Evolutionary conservation across 2,888 invertebrate genomes (phyloP), one percentile per base, ranked within the genome.

Genomic region (Pecten maximus): DNA sequence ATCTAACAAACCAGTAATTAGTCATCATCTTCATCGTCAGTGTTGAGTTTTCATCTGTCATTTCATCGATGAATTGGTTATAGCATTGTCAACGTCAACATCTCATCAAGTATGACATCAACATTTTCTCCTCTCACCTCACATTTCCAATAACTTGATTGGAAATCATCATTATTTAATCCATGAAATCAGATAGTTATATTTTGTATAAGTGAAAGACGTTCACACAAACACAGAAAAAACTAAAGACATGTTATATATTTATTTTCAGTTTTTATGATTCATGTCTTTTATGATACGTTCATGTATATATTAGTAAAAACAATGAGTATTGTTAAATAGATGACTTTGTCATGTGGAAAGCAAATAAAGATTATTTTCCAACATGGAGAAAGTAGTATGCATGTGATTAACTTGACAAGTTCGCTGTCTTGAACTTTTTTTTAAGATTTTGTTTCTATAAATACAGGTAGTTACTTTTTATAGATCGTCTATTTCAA

Each of bases 241-340:
- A 74, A 74, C 74, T 35, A 74, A 35, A 74, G 74, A 74, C 4
- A 15, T 74, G 74, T 74, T 23, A 28, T 74, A 35, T 74, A 74
- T 74, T 35, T 74, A 74, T 74, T 74, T 74, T 74, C 15, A 74
- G 74, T 74, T 74, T 48, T 74, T 74, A 74, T 28, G 74, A 35
- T 74, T 12, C 10, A 74, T 74, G 74, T 74, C 74, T 28, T 74
- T 74, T 74, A 74, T 35, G 74, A 74, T 74, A 74, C 35, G 74
- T 74, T 74, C 74, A 23, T 74, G 74, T 74, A 74, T 74, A 74
- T 74, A 74, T 35, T 10, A 74, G 74, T 74, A 74, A 28, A 12
- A 35, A 74, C 28, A 35, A 12, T 54, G 54, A 54, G 23, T 23
- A 54, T 74, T 35, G 74, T 74, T 74, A 28, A 28, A 74, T 6